Evolutionary conservation across 2,797 vertebrate species (phyloP).

Genomic region (Coendou prehensilis): DNA sequence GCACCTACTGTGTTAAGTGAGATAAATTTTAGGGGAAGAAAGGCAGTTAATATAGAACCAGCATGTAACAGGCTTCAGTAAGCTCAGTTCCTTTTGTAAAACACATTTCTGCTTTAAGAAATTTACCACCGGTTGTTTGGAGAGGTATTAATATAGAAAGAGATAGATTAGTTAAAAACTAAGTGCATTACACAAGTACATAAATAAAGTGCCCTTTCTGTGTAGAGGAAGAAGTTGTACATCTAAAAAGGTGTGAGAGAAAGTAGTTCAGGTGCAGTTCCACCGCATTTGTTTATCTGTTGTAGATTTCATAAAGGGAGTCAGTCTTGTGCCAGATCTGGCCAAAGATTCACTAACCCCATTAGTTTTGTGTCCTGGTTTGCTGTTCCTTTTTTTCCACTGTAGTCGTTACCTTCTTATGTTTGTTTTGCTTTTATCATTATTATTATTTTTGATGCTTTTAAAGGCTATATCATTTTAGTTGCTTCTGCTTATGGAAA

Average conservation of each 20-base stretch:
- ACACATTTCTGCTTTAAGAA: not conserved
- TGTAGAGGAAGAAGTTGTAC: conserved; percentile 17
- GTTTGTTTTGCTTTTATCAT: not conserved
- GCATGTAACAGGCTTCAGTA: conserved; percentile 6
- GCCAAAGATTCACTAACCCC: not conserved
- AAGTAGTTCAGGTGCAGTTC: not conserved
- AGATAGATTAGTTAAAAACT: not conserved
- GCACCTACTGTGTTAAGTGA: conserved; percentile 18
- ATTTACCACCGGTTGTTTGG: conserved; percentile 49
- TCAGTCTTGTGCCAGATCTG: not conserved
- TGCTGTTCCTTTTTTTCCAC: not conserved
- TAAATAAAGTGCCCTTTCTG: not conserved
- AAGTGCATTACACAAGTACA: not conserved
- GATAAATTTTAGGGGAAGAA: conserved; percentile 18
- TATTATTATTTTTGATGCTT: not conserved
- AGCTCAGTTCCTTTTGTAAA: conserved; percentile 32
- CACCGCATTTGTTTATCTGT: not conserved
- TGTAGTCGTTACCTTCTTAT: not conserved
- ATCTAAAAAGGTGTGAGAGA: not conserved
- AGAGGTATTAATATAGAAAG: conserved; percentile 29
- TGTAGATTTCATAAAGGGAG: not conserved
- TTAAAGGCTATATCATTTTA: conserved; percentile 21
- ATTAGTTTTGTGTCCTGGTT: not conserved
- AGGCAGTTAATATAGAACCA: conserved; percentile 29
- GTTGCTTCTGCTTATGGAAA: conserved; percentile 58